Base-by-base conservation (phyloP, 92 coral and sea anemone genomes). In the Ricordea florida region DNA sequence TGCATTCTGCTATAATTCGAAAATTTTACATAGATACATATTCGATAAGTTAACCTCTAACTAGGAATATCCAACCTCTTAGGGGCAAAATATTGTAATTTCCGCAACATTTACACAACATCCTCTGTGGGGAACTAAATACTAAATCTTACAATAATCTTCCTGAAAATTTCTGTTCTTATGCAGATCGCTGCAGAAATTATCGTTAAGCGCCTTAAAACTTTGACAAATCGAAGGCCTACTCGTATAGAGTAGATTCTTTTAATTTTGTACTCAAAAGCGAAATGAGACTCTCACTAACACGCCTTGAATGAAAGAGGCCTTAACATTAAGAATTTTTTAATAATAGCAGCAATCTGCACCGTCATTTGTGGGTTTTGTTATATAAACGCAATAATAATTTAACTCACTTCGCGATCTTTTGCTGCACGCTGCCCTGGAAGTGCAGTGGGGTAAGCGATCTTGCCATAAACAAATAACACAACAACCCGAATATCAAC, bases 21-120 rank as follows among this genome's bases (percentile, higher is more conserved):
- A 87, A 86, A 74, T 85, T 91, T 91, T 91, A 91, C 97, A 91
- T 83, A 80, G 97, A 81, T 88, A 87, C 86, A 87, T 84, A 87
- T 87, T 90, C 86, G 93, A 91, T 91, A 91, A 91, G 92, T 91
- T 91, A 91, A 85, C 89, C 88, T 87, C 92, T 91, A 89, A 85
- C 85, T 90, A 87, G 79, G 93, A 82, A 78, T 82, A 61, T 78
- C 81, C 82, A 81, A 87, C 83, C 87, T 76, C 78, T 83, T 69
- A 48, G 61, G 74, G 60, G 74, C 45, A 78, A 83, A 84, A 84
- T 84, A 87, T 84, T 57, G 77, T 79, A 71, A 78, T 72, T 58
- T 66, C 69, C 36, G 66, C 62, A 83, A 88, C 89, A 87, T 85
- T 82, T 87, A 87, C 77, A 87, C 74, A 42, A 64, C 80, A 72